Evolutionary conservation across 2,797 vertebrate species (phyloP).

Genomic region (Percopsis omiscomaycus): DNA sequence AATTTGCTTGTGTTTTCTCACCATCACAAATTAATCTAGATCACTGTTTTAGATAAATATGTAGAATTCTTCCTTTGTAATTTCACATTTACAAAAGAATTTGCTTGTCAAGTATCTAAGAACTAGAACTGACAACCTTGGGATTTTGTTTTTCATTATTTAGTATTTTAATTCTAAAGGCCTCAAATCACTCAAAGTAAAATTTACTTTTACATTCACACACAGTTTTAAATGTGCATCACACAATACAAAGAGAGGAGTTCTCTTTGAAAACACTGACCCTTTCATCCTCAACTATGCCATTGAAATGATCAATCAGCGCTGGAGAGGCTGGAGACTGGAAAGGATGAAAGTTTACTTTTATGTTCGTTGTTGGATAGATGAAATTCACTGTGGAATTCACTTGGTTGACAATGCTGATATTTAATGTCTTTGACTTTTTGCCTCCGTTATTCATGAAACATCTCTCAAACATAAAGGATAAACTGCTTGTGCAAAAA

Average conservation of each 20-base stretch:
- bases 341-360: slow-evolving; percentile 34
- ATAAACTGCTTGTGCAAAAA: slow-evolving; percentile 7
- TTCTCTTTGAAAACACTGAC: slow-evolving; percentile 41
- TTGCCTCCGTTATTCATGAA: neutral
- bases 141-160: slow-evolving; percentile 37
- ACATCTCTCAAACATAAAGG: slow-evolving; percentile 19
- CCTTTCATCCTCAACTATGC: slow-evolving; percentile 36
- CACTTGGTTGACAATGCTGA: slow-evolving; percentile 9
- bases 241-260: slow-evolving; percentile 31
- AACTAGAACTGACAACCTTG: slow-evolving; percentile 35
- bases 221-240: slow-evolving; percentile 28
- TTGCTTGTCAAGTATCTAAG: slow-evolving; percentile 35
- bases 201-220: slow-evolving; percentile 35
- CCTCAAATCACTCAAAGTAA: slow-evolving; percentile 27
- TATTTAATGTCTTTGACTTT: slow-evolving; percentile 18
- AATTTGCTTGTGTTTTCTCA: neutral
- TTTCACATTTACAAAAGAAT: slow-evolving; percentile 26
- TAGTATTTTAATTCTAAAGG: slow-evolving; percentile 27
- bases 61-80: slow-evolving; percentile 3
- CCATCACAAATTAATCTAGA: slow-evolving; percentile 17
- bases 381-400: slow-evolving; percentile 23
- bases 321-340: neutral
- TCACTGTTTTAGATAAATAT: slow-evolving; percentile 19
- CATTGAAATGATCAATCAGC: neutral
- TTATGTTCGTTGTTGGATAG: slow-evolving; percentile 35